These are phyloP conservation scores for Campylorhamphus procurvoides DNA, from an alignment of 2,113 vertebrate species.

Conservation along the genomic window DNA sequence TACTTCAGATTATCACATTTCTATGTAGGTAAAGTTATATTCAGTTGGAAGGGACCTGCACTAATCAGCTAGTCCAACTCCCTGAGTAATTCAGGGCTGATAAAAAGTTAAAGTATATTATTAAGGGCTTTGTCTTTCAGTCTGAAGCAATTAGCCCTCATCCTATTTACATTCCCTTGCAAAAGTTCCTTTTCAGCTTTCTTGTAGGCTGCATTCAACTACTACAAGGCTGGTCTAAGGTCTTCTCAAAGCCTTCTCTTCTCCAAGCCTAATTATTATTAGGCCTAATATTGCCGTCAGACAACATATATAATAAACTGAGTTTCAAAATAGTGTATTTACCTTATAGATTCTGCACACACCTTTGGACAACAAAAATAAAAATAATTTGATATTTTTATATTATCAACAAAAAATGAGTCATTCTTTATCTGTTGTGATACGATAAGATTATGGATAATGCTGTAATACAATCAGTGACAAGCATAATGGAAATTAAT, in stretches of 20 bases:
- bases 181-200: neutral
- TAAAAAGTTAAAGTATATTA: neutral
- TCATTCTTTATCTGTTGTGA: neutral
- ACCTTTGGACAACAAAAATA: neutral
- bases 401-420: neutral
- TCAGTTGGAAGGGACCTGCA: neutral
- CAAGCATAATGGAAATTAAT: neutral
- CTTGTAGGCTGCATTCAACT: neutral
- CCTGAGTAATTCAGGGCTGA: neutral
- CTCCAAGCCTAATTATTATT: neutral
- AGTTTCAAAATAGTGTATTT: neutral
- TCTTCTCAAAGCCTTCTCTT: neutral
- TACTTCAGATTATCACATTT: neutral
- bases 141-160: neutral
- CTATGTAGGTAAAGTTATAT: neutral
- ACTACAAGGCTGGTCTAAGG: neutral
- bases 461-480: neutral
- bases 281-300: neutral
- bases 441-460: neutral
- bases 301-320: accelerated
- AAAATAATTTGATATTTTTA: neutral
- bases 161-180: too few species aligned
- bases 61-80: neutral
- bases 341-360: neutral
- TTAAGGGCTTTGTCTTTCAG: neutral